Percentiles rank a stretch among this genome's conserved stretches.
These are phyloP conservation scores for Pseudomugil gertrudae DNA, from an alignment of 2,797 vertebrate genomes.

Conservation along the genomic window DNA sequence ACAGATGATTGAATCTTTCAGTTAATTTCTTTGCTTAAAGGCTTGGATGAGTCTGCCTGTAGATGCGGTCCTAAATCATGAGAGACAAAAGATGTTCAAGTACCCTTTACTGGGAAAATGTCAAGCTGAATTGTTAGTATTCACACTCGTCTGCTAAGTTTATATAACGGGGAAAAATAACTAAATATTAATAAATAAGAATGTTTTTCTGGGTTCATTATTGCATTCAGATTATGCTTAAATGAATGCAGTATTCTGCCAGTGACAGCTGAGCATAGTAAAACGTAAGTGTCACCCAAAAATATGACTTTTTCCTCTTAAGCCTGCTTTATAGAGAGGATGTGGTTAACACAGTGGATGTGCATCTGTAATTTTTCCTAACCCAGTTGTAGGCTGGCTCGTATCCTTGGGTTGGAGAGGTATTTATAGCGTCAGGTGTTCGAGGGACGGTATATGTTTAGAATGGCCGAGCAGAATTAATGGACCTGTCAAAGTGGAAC, in stretches of 20 bases:
- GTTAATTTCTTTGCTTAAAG: conserved; percentile 43
- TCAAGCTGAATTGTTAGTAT: conserved; percentile 20
- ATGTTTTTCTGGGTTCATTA: not conserved
- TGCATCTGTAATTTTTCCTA: conserved; percentile 59
- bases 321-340: not conserved
- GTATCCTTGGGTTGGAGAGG: conserved; percentile 69
- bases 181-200: not conserved
- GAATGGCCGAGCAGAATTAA: conserved; percentile 72
- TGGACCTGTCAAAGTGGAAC: conserved; percentile 67
- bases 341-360: conserved; percentile 39
- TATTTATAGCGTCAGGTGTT: conserved; percentile 86
- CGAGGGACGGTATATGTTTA: conserved; percentile 63
- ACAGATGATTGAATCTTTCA: conserved; percentile 54
- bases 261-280: not conserved
- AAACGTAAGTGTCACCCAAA: conserved; percentile 4
- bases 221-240: not conserved
- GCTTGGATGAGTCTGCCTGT: conserved; percentile 43
- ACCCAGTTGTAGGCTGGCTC: conserved; percentile 78
- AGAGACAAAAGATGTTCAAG: conserved; percentile 9
- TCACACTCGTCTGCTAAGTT: not conserved
- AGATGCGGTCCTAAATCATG: conserved; percentile 11
- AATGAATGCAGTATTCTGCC: not conserved
- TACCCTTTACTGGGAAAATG: conserved; percentile 32
- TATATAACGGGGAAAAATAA: not conserved
- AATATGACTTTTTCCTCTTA: conserved; percentile 35